Conservation (phyloP, 1,140 invertebrate species). For the Ylistrum balloti region DNA sequence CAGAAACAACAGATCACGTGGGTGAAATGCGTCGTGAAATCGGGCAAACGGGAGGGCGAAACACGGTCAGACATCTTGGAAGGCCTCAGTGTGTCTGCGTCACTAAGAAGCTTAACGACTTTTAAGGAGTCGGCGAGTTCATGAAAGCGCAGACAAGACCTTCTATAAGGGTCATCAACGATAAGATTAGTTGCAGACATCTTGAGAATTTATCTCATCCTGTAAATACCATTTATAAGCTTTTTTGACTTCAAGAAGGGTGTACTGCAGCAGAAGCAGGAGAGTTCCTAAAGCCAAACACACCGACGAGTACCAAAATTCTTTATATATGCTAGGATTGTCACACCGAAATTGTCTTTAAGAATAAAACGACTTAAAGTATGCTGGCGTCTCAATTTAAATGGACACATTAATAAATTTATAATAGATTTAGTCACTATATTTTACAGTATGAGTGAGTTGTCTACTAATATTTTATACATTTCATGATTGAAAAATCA, state of each 20-base stretch:
- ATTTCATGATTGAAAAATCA: too few species aligned
- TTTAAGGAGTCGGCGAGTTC: not conserved
- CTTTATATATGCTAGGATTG: too few species aligned
- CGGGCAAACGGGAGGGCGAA: not conserved
- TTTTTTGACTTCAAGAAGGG: not conserved
- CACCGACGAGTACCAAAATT: too few species aligned
- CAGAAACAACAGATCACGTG: constrained; percentile 26
- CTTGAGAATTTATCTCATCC: not conserved
- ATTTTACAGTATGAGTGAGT: too few species aligned
- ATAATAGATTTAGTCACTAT: too few species aligned
- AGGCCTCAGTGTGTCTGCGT: not conserved
- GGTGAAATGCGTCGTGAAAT: not conserved
- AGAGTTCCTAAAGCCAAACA: too few species aligned
- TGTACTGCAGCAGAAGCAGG: not conserved
- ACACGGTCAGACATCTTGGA: not conserved
- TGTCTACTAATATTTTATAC: too few species aligned
- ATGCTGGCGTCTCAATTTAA: too few species aligned
- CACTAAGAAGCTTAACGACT: constrained; percentile 12
- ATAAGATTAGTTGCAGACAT: constrained; percentile 16
- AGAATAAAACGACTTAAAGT: too few species aligned
- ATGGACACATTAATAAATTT: too few species aligned
- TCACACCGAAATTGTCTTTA: too few species aligned
- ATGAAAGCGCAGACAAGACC: not conserved
- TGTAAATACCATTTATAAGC: not conserved
- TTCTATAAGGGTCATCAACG: not conserved